Evolutionary conservation across 2,888 invertebrate species (phyloP).

Genomic region (Cantharis lateralis): DNA sequence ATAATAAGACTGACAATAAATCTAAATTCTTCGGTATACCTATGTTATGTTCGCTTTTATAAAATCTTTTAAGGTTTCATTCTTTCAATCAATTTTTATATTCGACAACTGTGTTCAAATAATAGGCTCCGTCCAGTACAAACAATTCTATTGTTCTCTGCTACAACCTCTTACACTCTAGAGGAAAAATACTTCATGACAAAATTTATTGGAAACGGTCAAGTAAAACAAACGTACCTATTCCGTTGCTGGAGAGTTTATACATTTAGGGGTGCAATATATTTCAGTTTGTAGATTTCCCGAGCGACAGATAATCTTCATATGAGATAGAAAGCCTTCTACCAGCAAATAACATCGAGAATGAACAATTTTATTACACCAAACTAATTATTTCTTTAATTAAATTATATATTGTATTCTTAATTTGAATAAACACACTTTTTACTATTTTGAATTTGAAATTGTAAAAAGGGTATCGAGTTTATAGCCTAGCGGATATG

Average conservation of each 20-base stretch:
- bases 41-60: neutral
- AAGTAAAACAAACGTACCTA: constrained; percentile 19
- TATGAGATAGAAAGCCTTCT: neutral
- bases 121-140: neutral
- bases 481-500: neutral
- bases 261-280: constrained; percentile 20
- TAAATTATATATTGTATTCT: neutral
- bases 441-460: neutral
- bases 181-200: constrained; percentile 15
- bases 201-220: constrained; percentile 23
- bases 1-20: neutral
- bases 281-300: constrained; percentile 26
- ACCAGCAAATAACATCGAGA: neutral
- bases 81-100: neutral
- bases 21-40: neutral
- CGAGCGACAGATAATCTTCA: constrained; percentile 22
- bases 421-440: neutral
- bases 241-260: neutral
- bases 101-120: neutral
- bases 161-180: neutral
- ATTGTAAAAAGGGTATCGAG: neutral
- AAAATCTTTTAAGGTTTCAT: neutral
- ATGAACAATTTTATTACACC: neutral
- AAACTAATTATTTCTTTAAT: neutral
- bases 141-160: neutral